Evolutionary conservation across 2,888 invertebrate species (phyloP).

Genomic region (Drosophila colorata): DNA sequence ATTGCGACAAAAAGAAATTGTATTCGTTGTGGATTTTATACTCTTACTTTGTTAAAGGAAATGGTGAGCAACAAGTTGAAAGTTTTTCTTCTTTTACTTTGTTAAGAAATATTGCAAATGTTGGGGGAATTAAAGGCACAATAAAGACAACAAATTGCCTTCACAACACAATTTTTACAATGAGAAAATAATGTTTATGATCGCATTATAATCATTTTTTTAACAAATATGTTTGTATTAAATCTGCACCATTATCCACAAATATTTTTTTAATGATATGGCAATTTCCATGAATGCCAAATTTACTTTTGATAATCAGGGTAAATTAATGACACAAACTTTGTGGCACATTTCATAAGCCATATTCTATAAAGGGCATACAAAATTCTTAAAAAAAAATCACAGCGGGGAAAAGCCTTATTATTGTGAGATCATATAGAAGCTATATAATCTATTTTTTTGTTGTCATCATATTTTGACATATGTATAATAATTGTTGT

Average conservation of each 20-base stretch:
- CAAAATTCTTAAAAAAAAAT: constrained; percentile 4
- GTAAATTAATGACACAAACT: constrained; percentile 14
- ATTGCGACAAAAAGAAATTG: constrained; percentile 22
- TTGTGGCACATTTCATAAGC: constrained; percentile 28
- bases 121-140: no score
- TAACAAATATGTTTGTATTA: no score
- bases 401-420: constrained; percentile 29
- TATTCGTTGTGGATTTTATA: constrained; percentile 4
- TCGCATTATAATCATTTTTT: no score
- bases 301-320: background rate
- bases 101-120: background rate
- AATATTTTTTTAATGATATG: background rate
- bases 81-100: background rate
- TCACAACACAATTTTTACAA: no score
- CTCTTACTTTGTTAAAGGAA: constrained; percentile 20
- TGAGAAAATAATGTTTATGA: no score
- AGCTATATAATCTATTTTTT: constrained; percentile 28
- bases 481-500: constrained; percentile 55
- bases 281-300: background rate
- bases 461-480: constrained; percentile 52
- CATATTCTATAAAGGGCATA: constrained; percentile 34
- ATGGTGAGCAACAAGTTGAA: background rate
- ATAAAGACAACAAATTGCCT: no score
- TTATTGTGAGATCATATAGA: constrained; percentile 39
- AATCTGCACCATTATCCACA: no score